Base-by-base conservation (phyloP, 92 coral and sea anemone species). In the Epizoanthus scotinus region DNA sequence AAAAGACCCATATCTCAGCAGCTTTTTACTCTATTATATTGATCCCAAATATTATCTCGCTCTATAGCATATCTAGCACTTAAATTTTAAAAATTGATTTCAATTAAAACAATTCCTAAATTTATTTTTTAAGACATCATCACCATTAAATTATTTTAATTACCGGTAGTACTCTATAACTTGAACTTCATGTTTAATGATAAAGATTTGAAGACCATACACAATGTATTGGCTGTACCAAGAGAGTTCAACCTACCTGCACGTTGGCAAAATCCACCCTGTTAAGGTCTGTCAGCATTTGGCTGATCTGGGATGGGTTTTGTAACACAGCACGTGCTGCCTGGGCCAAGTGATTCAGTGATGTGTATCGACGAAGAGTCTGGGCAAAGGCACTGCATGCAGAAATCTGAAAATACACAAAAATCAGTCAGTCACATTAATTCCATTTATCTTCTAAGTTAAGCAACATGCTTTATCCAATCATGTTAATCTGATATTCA, bases 221-320 rank as follows among this genome's bases (percentile, higher is more conserved):
- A 19, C 75, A 70, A 70, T 3, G 15, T 4, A 8, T 20, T 9
- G 8, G 10, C 15, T 70, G 12, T 9, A 20, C 56, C 13, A 19
- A 42, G 21, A 24, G 58, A 72, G 64, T 20, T 4, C 55, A 53
- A 36, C 88, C 49, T 64, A 95, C 98, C 89, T 95, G 98, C 21
- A 96, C 99, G 81, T 96, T 96, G 63, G 98, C 98, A 91, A 96
- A 96, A 78, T 96, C 99, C 63, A 96, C 99, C 77, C 99, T 91
- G 86, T 96, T 96, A 18, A 96, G 87, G 73, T 96, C 99, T 58
- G 94, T 85, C 83, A 96, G 84, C 99, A 96, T 96, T 85, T 96
- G 99, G 63, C 81, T 96, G 83, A 96, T 96, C 85, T 96, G 99
- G 5, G 94, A 90, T 28, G 99, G 89, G 60, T 96, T 96, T 90